Base-by-base conservation (phyloP, 2,797 vertebrate species). In the Eidolon dupreanum region DNA sequence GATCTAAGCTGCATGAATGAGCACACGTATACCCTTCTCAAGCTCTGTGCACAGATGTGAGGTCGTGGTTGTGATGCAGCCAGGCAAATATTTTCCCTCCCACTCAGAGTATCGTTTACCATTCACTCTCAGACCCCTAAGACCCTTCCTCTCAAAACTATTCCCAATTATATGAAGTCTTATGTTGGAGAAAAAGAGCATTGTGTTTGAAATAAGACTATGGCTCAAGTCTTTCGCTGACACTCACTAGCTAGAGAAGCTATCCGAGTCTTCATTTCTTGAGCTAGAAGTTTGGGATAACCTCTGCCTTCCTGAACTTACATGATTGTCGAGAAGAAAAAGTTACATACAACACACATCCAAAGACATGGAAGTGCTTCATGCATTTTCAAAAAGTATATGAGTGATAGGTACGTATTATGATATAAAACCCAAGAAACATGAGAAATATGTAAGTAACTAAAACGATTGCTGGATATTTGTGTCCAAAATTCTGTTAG, bases 341-440 rank as follows among this genome's bases (percentile, higher is more conserved):
- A 94, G 74, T 88, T 85, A 88, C 2, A 81, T 10, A 83, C 6
- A 68, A 28, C 33, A 43, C 49, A 86, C 24, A 66, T 8, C 16
- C 78, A 93, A n/a, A 36, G 84, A 46, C n/a, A 57, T 31, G 49
- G 6, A 95, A 59, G 38, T 68, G 53, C 19, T 92, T 81, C 22
- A 57, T 53, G n/a, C 11, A n/a, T 53, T 85, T 61, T 83, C 43
- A 84, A 93, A 93, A 77, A 74, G 28, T 74, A 53, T 71, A 46
- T 92, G 49, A 89, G 79, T 92, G 15, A 84, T 77, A 92, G 31
- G 4, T 43, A 81, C 28, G 4, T 51, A 81, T 68, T 74, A 36
- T 85, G 41, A 59, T 71, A n/a, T 51, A 96, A 96, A 95, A 91
- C 13, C 41, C 33, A 75, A 92, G 38, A 65, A 87, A 84, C 26